Percentiles rank a stretch among this genome's conserved stretches.
Evolutionary conservation across 2,113 vertebrate genomes (phyloP).

Genomic region (Pica pica): DNA sequence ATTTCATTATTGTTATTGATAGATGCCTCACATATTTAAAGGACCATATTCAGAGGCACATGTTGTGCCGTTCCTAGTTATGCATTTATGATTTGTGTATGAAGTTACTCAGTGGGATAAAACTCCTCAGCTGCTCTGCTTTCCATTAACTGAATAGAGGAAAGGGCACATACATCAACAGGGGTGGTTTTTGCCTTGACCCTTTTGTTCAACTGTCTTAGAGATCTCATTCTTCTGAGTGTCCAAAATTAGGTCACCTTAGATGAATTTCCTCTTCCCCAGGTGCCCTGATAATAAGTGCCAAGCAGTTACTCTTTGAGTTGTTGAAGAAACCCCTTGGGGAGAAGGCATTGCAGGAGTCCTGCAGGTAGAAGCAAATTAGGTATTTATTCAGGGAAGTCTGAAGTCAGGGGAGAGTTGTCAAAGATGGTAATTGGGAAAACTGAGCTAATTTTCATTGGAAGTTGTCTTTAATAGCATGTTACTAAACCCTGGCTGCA

Average conservation of each 20-base stretch:
- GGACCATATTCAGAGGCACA: background rate
- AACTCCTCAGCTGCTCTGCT: background rate
- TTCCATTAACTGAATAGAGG: background rate
- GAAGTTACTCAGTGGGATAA: background rate
- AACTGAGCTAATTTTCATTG: background rate
- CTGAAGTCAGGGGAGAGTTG: background rate
- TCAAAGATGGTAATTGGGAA: background rate
- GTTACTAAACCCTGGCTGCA: background rate
- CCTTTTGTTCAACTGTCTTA: background rate
- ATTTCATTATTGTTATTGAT: slow-evolving; percentile 1
- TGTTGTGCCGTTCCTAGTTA: background rate
- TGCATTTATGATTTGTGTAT: background rate
- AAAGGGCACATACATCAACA: fast-evolving
- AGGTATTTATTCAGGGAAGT: background rate
- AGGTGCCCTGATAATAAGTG: background rate
- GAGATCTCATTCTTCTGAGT: background rate
- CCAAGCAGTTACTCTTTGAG: background rate
- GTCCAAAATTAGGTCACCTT: background rate
- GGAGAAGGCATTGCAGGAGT: background rate
- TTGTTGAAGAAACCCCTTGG: background rate
- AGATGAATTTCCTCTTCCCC: background rate
- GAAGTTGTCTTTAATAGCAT: background rate
- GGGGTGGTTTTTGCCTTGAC: background rate
- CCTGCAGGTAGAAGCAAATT: background rate
- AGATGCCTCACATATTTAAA: background rate